Base-by-base conservation (phyloP, 2,888 invertebrate genomes). In the Tenthredo distinguenda region DNA sequence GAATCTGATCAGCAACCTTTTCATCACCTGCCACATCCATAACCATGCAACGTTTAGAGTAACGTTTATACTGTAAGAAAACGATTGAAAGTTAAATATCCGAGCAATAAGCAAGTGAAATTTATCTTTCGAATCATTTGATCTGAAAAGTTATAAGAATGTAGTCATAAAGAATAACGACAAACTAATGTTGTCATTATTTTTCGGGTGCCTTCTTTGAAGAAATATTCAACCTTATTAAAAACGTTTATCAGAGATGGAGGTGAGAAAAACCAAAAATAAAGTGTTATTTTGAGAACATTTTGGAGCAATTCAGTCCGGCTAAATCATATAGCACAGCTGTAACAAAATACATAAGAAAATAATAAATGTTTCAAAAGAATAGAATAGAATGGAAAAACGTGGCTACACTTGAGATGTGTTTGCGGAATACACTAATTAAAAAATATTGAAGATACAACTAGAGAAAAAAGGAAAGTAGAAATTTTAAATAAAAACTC, bases 31-130 rank as follows among this genome's bases (percentile, higher is more conserved):
- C 62, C 15, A n/a, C 62, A 62, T 62, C n/a, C 40, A 37, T 81
- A 40, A 79, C 10, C 10, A 58, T 58, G 34, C 50, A n/a, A 77
- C 43, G 74, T 9, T 31, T 50, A 9, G 21, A 77, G 21, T 58
- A 58, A 58, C n/a, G 7, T 18, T 26, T 37, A 37, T 34, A 58
- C 10, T n/a, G 12, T n/a, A 31, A 34, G 26, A 37, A 34, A 37
- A 62, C 21, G 37, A 81, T 58, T 40, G 37, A 62, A 81, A 81
- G 21, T 55, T 31, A 81, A 81, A 81, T 34, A 81, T 81, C 62
- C 58, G 40, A 21, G 81, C 62, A 58, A 79, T 58, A 79, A 21
- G 62, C 79, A 9, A 79, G 79, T 79, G 34, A 79, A 37, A 55
- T 79, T 79, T 58, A 31, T 79, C 34, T 79, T 34, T 26, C 79